These are phyloP conservation scores for Griposia aprilina DNA, from an alignment of 2,888 invertebrate genomes.

Conservation along the genomic window DNA sequence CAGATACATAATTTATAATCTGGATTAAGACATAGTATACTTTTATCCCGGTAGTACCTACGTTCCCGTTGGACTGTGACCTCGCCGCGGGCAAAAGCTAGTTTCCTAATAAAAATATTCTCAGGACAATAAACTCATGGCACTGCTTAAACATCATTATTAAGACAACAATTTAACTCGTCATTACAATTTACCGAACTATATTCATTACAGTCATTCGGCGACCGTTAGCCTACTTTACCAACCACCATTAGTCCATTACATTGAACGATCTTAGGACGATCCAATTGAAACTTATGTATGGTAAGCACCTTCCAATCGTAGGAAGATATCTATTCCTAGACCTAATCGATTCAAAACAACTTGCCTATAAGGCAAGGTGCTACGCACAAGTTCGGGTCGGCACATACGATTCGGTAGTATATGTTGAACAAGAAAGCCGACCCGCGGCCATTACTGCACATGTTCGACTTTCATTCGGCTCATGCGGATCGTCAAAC, in stretches of 20 bases:
- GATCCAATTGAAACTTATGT: slow-evolving; percentile 26
- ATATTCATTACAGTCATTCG: background rate
- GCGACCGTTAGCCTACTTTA: background rate
- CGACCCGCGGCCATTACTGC: background rate
- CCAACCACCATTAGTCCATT: background rate
- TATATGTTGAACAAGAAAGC: background rate
- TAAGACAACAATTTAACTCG: background rate
- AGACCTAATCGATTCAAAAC: slow-evolving; percentile 10
- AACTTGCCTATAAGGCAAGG: slow-evolving; percentile 8
- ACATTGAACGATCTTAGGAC: background rate
- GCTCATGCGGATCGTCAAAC: background rate
- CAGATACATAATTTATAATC: too few species aligned
- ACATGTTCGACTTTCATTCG: background rate
- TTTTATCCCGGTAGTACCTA: too few species aligned
- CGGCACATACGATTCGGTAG: too few species aligned
- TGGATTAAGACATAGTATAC: too few species aligned
- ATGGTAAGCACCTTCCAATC: background rate
- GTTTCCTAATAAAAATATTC: background rate
- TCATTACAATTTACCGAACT: background rate
- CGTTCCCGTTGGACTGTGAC: too few species aligned
- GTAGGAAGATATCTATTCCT: background rate
- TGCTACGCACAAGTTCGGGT: background rate
- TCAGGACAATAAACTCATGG: background rate
- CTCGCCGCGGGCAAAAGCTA: too few species aligned
- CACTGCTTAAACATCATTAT: background rate